Conservation (phyloP, 2,113 vertebrate species). For the Callopanchax toddi region DNA sequence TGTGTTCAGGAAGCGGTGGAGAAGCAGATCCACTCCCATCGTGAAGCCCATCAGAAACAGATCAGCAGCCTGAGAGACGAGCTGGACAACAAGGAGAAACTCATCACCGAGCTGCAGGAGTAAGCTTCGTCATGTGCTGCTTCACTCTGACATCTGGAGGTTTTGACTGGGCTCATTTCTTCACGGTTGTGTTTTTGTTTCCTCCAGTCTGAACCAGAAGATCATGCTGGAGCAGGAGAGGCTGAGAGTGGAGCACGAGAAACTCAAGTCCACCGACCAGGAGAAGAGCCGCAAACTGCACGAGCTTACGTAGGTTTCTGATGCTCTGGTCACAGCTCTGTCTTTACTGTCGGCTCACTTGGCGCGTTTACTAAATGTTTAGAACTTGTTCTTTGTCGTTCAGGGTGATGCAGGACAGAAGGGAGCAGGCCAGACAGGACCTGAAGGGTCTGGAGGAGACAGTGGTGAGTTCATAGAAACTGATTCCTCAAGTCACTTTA, state of each 20-base stretch:
- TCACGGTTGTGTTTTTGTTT: neutral
- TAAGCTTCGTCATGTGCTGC: slow-evolving; percentile 74
- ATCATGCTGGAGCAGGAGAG: slow-evolving; percentile 97
- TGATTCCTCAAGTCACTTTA: too few species aligned
- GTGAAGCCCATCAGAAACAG: slow-evolving; percentile 96
- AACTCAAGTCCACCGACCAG: slow-evolving; percentile 91
- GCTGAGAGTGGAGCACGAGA: slow-evolving; percentile 93
- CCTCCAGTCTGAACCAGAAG: slow-evolving; percentile 93
- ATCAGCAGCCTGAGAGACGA: slow-evolving; percentile 95
- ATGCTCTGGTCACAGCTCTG: rapidly evolving
- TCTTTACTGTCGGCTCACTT: neutral
- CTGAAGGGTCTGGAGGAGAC: slow-evolving; percentile 98
- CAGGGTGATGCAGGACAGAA: slow-evolving; percentile 96
- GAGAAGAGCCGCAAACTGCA: slow-evolving; percentile 96
- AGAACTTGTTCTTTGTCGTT: neutral
- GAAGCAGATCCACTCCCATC: slow-evolving; percentile 94
- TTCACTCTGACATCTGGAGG: neutral
- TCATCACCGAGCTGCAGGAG: slow-evolving; percentile 97
- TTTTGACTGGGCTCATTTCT: neutral
- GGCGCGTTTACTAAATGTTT: too few species aligned
- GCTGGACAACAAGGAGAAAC: slow-evolving; percentile 92
- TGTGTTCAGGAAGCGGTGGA: slow-evolving; percentile 91
- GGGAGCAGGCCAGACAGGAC: slow-evolving; percentile 96
- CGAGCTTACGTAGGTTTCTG: slow-evolving; percentile 89
- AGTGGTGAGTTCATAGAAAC: slow-evolving; percentile 85